Evolutionary conservation across 2,888 invertebrate species (phyloP).

Genomic region (Andrena bicolor): DNA sequence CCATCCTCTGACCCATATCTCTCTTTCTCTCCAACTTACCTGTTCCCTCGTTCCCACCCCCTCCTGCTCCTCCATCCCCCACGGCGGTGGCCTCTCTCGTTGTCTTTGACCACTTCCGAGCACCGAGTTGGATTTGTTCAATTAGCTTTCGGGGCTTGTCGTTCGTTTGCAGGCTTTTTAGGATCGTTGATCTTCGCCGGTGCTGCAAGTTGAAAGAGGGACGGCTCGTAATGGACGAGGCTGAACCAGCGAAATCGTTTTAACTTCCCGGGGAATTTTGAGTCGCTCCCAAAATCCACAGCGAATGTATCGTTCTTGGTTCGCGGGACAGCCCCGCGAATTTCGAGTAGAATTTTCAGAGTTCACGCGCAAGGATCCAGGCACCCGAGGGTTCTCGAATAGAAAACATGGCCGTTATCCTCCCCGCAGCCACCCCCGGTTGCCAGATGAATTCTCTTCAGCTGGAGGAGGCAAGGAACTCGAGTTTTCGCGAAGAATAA

Average conservation of each 20-base stretch:
- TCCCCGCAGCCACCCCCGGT: too few species aligned
- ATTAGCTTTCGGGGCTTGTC: slow-evolving; percentile 24
- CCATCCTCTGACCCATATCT: slow-evolving; percentile 84
- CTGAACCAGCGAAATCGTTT: not conserved
- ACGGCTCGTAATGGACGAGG: not conserved
- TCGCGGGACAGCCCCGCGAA: too few species aligned
- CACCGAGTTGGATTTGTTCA: slow-evolving; percentile 18
- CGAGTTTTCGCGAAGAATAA: slow-evolving; percentile 27
- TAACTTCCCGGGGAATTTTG: not conserved
- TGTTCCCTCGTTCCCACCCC: slow-evolving; percentile 31
- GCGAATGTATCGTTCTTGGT: not conserved
- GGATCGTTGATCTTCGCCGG: slow-evolving; percentile 8
- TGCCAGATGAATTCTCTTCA: too few species aligned
- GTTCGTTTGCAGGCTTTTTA: slow-evolving; percentile 17
- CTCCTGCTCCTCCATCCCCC: not conserved
- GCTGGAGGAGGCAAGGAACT: slow-evolving; percentile 9
- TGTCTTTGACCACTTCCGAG: slow-evolving; percentile 33
- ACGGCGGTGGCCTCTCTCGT: slow-evolving; percentile 17
- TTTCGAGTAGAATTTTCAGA: too few species aligned
- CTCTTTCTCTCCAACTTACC: slow-evolving; percentile 79
- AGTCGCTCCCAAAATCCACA: not conserved
- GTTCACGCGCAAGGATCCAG: too few species aligned
- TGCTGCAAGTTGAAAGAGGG: not conserved
- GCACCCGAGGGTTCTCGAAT: too few species aligned
- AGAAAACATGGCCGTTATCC: too few species aligned